A percentile compares a stretch with the other conserved stretches of the same genome.
phyloP scores from a whole-genome alignment of 1,140 invertebrate genomes.

The Manduca sexta region DNA sequence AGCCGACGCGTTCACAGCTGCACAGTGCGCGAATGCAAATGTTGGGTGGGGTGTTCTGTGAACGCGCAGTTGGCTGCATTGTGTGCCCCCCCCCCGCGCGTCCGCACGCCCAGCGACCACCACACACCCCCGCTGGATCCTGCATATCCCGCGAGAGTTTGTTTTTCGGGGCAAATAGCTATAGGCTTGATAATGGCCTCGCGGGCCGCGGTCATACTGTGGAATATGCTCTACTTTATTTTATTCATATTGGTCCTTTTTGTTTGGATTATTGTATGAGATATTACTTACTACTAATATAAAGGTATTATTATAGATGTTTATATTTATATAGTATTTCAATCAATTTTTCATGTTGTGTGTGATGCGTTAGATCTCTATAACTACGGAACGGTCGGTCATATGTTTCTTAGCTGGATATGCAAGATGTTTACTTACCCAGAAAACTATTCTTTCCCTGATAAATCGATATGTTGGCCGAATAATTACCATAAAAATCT shows the following conservation, averaged over 20 bases:
- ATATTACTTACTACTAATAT: no score
- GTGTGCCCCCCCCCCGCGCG: conserved; percentile 22
- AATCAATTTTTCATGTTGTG: no score
- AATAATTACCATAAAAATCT: no score
- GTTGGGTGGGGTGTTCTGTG: conserved; percentile 46
- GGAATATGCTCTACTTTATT: conserved; percentile 39
- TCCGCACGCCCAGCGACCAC: conserved; percentile 3
- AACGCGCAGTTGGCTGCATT: conserved; percentile 68
- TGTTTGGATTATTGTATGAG: not conserved
- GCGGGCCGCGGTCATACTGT: conserved; percentile 30
- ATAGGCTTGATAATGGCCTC: conserved; percentile 72
- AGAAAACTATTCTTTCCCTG: no score
- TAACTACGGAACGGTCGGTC: no score
- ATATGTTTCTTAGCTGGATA: no score
- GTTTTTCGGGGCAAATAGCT: conserved; percentile 73
- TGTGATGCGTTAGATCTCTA: no score
- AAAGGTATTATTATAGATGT: no score
- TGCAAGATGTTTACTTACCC: no score
- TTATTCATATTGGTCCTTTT: not conserved
- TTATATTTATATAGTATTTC: no score
- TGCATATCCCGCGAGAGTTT: conserved; percentile 67
- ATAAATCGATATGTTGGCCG: no score
- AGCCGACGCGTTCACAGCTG: conserved; percentile 45
- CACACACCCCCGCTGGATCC: conserved; percentile 22
- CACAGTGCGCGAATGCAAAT: conserved; percentile 46